phyloP scores from a whole-genome alignment of 2,888 invertebrate species.

The Hemicrepidius hirtus region DNA sequence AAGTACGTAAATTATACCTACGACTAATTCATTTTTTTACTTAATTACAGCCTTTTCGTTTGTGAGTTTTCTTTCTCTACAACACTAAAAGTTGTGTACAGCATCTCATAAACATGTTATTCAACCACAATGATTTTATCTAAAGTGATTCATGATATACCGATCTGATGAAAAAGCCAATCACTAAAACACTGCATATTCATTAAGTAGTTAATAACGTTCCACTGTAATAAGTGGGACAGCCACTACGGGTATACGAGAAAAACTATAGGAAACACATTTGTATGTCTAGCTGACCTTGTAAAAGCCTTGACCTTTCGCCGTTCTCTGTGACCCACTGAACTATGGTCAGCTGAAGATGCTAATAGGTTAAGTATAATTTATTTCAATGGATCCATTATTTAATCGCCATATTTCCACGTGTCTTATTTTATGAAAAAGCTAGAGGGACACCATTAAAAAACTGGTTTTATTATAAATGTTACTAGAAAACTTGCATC shows the following conservation, averaged over 20 bases:
- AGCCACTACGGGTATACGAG: constrained; percentile 6
- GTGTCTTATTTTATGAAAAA: constrained; percentile 41
- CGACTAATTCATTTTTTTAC: no score
- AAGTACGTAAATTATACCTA: no score
- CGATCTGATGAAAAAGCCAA: constrained; percentile 30
- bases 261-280: constrained; percentile 38
- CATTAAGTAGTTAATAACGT: constrained; percentile 40
- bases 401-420: constrained; percentile 50
- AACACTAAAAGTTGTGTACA: constrained; percentile 17
- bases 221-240: constrained; percentile 46
- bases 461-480: constrained; percentile 41
- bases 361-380: constrained; percentile 56
- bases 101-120: constrained; percentile 18
- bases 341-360: constrained; percentile 55
- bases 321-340: constrained; percentile 58
- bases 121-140: constrained; percentile 35
- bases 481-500: constrained; percentile 31
- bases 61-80: no score
- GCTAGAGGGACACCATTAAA: constrained; percentile 32
- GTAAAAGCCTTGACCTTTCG: constrained; percentile 60
- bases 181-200: constrained; percentile 39
- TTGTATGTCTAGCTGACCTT: constrained; percentile 56
- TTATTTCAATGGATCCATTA: constrained; percentile 50
- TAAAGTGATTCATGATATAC: constrained; percentile 38
- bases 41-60: no score